Evolutionary conservation across 2,113 vertebrate genomes (phyloP).

Genomic region (Todiramphus chloris): DNA sequence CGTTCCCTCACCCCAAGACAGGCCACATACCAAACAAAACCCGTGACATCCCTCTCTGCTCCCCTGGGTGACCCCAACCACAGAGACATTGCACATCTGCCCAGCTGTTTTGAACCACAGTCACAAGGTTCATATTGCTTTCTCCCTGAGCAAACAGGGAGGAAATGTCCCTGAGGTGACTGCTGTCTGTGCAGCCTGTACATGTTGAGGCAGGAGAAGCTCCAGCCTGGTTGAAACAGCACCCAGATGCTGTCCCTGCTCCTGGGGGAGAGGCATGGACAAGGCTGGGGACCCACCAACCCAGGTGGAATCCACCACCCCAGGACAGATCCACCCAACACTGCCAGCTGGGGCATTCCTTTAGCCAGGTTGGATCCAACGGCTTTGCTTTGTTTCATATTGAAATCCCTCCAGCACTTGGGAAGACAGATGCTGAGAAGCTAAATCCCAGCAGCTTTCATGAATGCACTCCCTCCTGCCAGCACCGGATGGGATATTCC

Average conservation of each 20-base stretch:
- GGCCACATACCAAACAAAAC: fast-evolving
- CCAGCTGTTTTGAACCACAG: not conserved
- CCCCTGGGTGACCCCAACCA: not conserved
- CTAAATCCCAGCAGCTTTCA: conserved; percentile 47
- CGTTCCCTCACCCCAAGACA: fast-evolving
- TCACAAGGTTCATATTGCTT: fast-evolving
- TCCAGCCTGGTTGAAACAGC: not conserved
- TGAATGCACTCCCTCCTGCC: conserved; percentile 35
- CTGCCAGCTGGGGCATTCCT: not conserved
- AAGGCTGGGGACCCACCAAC: not conserved
- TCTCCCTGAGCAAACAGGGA: fast-evolving
- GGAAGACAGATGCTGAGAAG: conserved; percentile 40
- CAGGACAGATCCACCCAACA: fast-evolving
- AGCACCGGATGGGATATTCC: conserved; percentile 48
- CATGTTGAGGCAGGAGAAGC: not conserved
- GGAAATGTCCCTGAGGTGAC: not conserved
- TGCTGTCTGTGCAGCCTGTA: fast-evolving
- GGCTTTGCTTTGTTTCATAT: not conserved
- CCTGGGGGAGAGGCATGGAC: fast-evolving
- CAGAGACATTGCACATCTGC: not conserved
- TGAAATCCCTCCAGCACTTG: not conserved
- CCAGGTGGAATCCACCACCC: not conserved
- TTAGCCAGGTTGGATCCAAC: not conserved
- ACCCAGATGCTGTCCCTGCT: not conserved
- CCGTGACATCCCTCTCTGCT: not conserved